Evolutionary conservation across 2,888 invertebrate genomes (phyloP).

Genomic region (Brachycybe producta): DNA sequence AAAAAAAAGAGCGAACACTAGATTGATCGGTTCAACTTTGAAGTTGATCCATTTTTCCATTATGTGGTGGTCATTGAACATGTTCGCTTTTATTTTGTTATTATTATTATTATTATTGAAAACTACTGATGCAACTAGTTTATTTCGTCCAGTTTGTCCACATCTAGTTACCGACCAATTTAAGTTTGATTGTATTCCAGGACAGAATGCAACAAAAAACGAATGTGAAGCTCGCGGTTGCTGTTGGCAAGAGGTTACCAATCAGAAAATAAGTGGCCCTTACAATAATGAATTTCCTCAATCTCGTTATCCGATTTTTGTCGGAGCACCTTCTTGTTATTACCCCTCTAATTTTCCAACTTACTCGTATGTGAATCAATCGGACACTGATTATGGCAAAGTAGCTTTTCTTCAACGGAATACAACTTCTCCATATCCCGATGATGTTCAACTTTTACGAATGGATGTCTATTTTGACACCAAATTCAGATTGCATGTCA

Average conservation of each 20-base stretch:
- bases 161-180: constrained; percentile 29
- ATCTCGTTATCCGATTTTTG: constrained; percentile 16
- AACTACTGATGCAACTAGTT: too few species aligned
- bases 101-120: too few species aligned
- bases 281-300: constrained; percentile 9
- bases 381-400: constrained; percentile 45
- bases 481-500: constrained; percentile 49
- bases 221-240: constrained; percentile 52
- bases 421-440: constrained; percentile 46
- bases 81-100: too few species aligned
- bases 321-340: constrained; percentile 54
- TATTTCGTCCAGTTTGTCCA: too few species aligned
- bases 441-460: constrained; percentile 46
- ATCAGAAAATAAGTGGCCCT: constrained; percentile 2
- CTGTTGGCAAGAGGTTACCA: constrained; percentile 44
- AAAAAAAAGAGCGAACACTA: too few species aligned
- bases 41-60: too few species aligned
- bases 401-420: constrained; percentile 38
- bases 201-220: constrained; percentile 37
- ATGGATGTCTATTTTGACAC: constrained; percentile 50
- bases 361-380: constrained; percentile 50
- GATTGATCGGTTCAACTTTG: too few species aligned
- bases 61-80: too few species aligned
- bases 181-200: constrained; percentile 59
- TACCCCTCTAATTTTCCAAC: constrained; percentile 52